Conservation (phyloP, 2,888 invertebrate species). For the Limenitis camilla region DNA sequence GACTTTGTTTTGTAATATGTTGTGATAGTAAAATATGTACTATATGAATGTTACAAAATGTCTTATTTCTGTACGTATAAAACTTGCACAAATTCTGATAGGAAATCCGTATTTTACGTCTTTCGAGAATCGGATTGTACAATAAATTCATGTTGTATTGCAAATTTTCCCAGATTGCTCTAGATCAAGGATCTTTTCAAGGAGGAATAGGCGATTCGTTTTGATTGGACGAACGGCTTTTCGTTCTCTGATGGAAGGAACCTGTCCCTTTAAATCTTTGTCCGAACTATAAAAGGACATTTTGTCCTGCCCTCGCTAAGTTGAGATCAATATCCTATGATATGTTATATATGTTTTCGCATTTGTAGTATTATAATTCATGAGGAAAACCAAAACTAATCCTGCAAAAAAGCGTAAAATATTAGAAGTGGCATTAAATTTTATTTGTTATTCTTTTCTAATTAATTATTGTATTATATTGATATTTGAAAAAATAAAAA, state of each 20-base stretch:
- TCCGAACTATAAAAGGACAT: conserved; percentile 15
- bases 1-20: no score
- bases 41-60: neutral
- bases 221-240: conserved; percentile 40
- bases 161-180: conserved; percentile 29
- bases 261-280: conserved; percentile 18
- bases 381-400: no score
- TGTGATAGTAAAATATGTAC: conserved; percentile 16
- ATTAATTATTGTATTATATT: no score
- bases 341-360: no score
- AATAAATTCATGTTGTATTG: conserved; percentile 18
- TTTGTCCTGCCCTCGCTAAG: conserved; percentile 12
- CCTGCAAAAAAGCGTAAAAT: no score
- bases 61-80: neutral
- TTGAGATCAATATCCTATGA: no score
- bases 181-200: conserved; percentile 30
- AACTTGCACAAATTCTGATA: neutral
- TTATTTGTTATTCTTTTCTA: no score
- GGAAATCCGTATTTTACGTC: neutral
- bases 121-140: conserved; percentile 2
- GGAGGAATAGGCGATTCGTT: conserved; percentile 38
- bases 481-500: no score
- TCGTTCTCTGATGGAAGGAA: conserved; percentile 17
- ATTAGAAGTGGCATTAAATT: no score
- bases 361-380: no score